A percentile compares a stretch with the other conserved stretches of the same genome.
phyloP scores from a whole-genome alignment of 2,113 vertebrate species.

The Probosciger aterrimus region DNA sequence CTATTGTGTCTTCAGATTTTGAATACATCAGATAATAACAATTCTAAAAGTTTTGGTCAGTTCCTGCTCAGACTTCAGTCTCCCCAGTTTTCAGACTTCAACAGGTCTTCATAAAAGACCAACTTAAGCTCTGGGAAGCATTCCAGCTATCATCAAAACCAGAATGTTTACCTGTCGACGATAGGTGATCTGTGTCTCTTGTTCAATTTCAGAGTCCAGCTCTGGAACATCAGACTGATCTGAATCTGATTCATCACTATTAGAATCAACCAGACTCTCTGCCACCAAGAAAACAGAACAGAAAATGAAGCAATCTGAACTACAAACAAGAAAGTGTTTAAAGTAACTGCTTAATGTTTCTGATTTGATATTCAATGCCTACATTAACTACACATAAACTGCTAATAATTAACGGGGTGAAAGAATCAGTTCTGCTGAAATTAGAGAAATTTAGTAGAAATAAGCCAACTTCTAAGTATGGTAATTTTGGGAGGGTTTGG shows the following conservation, averaged over 20 bases:
- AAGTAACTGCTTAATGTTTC: conserved; percentile 1
- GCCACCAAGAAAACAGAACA: conserved; percentile 39
- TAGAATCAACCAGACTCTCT: conserved; percentile 93
- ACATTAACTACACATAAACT: neutral
- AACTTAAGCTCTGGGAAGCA: neutral
- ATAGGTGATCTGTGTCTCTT: conserved; percentile 95
- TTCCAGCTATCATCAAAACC: neutral
- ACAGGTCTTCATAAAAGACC: neutral
- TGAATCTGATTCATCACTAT: conserved; percentile 97
- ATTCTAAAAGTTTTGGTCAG: neutral
- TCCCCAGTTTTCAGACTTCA: neutral
- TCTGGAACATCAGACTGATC: conserved; percentile 98
- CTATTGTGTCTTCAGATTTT: neutral
- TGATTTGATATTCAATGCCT: neutral
- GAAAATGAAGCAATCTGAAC: neutral
- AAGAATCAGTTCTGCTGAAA: neutral
- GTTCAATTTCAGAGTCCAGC: conserved; percentile 98
- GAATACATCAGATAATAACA: neutral
- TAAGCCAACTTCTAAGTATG: neutral
- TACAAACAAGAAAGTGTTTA: neutral
- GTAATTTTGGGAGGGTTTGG: neutral
- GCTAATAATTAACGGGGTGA: neutral
- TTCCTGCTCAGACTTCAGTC: neutral
- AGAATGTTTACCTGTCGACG: conserved; percentile 82
- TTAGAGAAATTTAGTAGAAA: neutral